phyloP scores from a whole-genome alignment of 2,888 invertebrate species.

The Laothoe populi region DNA sequence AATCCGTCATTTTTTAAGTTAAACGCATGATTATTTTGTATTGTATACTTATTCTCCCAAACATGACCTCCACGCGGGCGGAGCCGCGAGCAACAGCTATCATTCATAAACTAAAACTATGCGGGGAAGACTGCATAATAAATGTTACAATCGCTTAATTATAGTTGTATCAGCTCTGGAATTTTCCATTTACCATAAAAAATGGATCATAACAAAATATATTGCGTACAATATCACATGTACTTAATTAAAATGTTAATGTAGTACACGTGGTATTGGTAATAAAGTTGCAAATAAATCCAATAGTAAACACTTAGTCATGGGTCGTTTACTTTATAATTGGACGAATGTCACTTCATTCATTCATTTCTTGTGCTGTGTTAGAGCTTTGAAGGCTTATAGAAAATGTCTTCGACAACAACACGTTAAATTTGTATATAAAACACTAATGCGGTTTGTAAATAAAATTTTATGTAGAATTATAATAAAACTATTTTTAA shows the following conservation, averaged over 20 bases:
- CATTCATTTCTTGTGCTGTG: neutral
- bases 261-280: conserved; percentile 38
- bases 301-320: conserved; percentile 14
- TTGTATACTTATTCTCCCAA: too few species aligned
- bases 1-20: too few species aligned
- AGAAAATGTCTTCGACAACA: too few species aligned
- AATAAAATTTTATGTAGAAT: too few species aligned
- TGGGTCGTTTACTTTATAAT: conserved; percentile 10
- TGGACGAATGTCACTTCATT: neutral
- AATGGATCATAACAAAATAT: conserved; percentile 34
- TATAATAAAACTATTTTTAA: too few species aligned
- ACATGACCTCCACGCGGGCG: too few species aligned
- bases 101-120: too few species aligned
- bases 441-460: too few species aligned
- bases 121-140: neutral
- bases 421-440: too few species aligned
- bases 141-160: neutral
- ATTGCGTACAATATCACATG: conserved; percentile 28
- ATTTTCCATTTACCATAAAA: conserved; percentile 29
- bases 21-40: too few species aligned
- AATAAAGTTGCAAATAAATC: conserved; percentile 26
- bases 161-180: conserved; percentile 8
- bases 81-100: too few species aligned
- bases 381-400: too few species aligned
- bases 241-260: conserved; percentile 32